These are phyloP conservation scores for Drosophila picticornis DNA, from an alignment of 2,888 invertebrate species.

Conservation along the genomic window DNA sequence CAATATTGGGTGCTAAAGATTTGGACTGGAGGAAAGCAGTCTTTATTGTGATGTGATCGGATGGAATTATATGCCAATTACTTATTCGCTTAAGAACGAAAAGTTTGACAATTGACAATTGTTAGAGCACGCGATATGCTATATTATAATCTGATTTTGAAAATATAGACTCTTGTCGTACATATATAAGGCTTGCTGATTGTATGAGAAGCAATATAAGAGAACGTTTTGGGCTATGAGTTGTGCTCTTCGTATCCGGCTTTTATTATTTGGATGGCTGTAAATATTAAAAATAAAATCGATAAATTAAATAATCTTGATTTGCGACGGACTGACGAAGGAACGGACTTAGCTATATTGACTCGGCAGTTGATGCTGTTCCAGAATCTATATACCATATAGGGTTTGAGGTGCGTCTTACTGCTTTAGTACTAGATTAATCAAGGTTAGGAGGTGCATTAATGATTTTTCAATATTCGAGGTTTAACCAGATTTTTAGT, in stretches of 20 bases:
- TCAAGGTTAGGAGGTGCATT: neutral
- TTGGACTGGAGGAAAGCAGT: conserved; percentile 8
- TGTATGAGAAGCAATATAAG: neutral
- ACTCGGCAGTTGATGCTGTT: too few relatives aligned
- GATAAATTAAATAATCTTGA: neutral
- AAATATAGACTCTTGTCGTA: too few relatives aligned
- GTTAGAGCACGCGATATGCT: conserved; percentile 29
- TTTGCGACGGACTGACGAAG: neutral
- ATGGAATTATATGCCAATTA: conserved; percentile 16
- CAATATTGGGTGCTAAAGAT: conserved; percentile 13
- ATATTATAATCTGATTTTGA: neutral
- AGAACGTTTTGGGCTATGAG: neutral
- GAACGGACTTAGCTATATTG: neutral
- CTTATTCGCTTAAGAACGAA: conserved; percentile 27
- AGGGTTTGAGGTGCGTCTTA: neutral
- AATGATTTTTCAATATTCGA: neutral
- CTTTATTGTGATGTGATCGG: conserved; percentile 15
- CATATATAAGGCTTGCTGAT: neutral
- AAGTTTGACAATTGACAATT: conserved; percentile 12
- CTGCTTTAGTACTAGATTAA: neutral
- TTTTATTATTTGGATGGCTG: neutral
- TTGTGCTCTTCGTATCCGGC: neutral
- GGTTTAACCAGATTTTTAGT: neutral
- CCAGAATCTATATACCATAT: neutral
- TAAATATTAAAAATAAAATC: neutral